These are phyloP conservation scores for Alexandromys fortis DNA, from an alignment of 2,113 vertebrate species.

Conservation along the genomic window DNA sequence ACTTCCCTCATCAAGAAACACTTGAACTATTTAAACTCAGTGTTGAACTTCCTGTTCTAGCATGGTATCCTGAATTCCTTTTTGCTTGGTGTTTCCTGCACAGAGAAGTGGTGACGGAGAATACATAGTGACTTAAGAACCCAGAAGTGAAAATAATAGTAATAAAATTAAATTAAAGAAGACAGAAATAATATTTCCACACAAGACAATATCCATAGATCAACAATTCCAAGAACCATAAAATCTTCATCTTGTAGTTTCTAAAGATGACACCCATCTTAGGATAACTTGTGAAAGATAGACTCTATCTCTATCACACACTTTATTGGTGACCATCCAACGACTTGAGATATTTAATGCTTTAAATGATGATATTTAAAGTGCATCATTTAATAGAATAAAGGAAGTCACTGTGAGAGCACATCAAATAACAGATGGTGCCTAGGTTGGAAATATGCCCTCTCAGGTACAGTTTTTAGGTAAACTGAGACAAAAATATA, in stretches of 20 bases:
- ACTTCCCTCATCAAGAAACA: background rate
- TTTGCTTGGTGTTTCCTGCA: background rate
- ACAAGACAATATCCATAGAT: background rate
- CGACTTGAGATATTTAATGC: too few relatives aligned
- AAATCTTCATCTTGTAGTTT: background rate
- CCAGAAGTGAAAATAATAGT: background rate
- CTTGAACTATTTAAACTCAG: background rate
- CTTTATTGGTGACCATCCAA: background rate
- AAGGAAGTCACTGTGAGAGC: background rate
- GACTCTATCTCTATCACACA: background rate
- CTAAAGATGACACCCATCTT: background rate
- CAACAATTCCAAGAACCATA: background rate
- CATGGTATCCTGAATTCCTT: background rate
- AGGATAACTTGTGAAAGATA: background rate
- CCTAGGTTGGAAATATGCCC: background rate
- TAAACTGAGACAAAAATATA: conserved; percentile 22
- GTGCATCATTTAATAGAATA: background rate
- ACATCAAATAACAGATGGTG: background rate
- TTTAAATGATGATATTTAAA: background rate
- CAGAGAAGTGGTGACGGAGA: background rate
- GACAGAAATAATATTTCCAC: background rate
- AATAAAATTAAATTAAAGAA: background rate
- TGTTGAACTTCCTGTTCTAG: background rate
- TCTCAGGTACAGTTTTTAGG: background rate
- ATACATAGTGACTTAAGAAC: background rate